Percentiles rank a stretch among this genome's conserved stretches.
phyloP scores from a whole-genome alignment of 2,888 invertebrate species.

The Drosophila cognata region DNA sequence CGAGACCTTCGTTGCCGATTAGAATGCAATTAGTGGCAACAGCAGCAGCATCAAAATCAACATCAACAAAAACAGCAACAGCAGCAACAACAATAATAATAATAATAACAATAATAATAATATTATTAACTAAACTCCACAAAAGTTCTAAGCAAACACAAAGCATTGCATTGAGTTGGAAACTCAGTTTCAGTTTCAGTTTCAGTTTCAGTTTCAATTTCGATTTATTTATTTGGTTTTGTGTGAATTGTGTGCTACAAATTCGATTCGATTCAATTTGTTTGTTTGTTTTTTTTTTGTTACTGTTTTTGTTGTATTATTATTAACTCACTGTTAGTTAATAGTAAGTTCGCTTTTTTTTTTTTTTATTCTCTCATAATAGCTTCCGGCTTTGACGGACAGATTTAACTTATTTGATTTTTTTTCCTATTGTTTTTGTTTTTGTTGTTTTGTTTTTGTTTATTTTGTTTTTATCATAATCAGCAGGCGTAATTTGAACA shows the following conservation, averaged over 20 bases:
- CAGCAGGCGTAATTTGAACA: constrained; percentile 25
- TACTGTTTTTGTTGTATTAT: constrained; percentile 11
- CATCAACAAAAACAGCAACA: constrained; percentile 21
- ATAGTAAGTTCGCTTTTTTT: constrained; percentile 38
- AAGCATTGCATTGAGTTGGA: constrained; percentile 59
- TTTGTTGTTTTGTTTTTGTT: constrained; percentile 3
- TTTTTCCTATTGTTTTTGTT: background rate
- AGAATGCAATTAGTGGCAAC: constrained; percentile 77
- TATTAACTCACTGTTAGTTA: constrained; percentile 25
- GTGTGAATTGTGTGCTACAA: constrained; percentile 14
- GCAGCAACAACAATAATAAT: constrained; percentile 10
- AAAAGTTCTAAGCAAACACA: constrained; percentile 54
- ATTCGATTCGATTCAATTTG: constrained; percentile 30
- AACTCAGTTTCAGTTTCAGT: constrained; percentile 28
- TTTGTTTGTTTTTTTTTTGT: constrained; percentile 7
- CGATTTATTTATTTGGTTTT: constrained; percentile 26
- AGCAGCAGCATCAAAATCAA: constrained; percentile 41
- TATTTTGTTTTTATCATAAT: constrained; percentile 37
- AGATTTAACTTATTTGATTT: constrained; percentile 13
- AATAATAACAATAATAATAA: constrained; percentile 4
- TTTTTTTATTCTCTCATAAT: constrained; percentile 63
- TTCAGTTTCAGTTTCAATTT: constrained; percentile 40
- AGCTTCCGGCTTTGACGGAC: constrained; percentile 60
- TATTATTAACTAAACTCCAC: constrained; percentile 43
- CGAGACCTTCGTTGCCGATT: constrained; percentile 74